Base-by-base conservation (phyloP, 1,140 invertebrate species). In the Hylaeus anthracinus region DNA sequence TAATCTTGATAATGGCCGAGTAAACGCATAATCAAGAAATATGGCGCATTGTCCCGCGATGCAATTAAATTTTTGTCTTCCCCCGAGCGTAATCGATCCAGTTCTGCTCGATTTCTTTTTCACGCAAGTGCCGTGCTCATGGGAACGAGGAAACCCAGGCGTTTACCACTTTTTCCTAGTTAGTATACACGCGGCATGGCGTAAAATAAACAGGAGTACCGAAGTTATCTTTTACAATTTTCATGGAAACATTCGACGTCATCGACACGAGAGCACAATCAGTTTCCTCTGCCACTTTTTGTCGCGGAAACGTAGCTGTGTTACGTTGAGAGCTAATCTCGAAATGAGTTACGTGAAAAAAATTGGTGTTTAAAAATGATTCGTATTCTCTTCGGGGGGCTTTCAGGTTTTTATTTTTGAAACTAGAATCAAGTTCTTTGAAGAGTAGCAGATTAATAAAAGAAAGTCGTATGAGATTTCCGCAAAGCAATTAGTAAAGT, bases 91-190 rank as follows among this genome's bases (percentile, higher is more conserved):
- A 15, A 26, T 45, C 73, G 61, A 53, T 67, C 64, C 73, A 58
- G 73, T 76, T 69, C 64, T 66, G 64, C 53, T 76, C 64, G 73
- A 76, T 67, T 76, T 76, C 73, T 75, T 75, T 75, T 56, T 12
- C 41, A 66, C 53, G 43, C 45, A 64, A 43, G 58, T 5, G 39
- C 3, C 51, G 14, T 39, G 3, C 41, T 58, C 73, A 64, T 76
- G 73, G 73, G 73, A 76, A 76, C 43, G 51, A 67, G 73, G 69
- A 76, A 58, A 67, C 53, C 41, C 26, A 48, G 37, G 5, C 48
- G 1, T 69, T 67, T 55, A 66, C 43, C 63, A 37, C 39, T 75
- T 75, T 66, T 75, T 53, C n/a, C 12, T 10, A 6, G 1, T n/a
- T 48, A 2, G 26, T 14, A 56, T 43, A 45, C 6, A 9, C 5